Evolutionary conservation across 2,888 invertebrate genomes (phyloP), one percentile per base, ranked within the genome.

Genomic region (Lasioglossum pauxillum): DNA sequence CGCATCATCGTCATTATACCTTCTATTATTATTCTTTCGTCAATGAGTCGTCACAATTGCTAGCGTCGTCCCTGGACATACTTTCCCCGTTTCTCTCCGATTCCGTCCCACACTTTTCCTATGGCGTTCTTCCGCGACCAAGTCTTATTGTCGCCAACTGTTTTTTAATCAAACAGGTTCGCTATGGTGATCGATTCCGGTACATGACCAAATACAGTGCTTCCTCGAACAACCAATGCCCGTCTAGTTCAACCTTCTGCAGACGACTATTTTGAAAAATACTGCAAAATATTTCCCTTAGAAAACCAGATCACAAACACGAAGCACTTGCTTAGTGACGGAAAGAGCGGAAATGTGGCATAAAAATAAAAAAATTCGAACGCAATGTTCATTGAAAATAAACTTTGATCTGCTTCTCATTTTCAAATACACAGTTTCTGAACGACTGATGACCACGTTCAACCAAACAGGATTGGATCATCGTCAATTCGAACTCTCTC

Each of bases 181-280:
- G 35, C 31, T 23, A 71, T 49, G 46, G 53, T 49, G 81, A n/a
- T 38, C 71, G 44, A 46, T 46, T 53, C 44, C 53, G 64, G 38
- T 75, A 73, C 5, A 27, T 85, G 38, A 76, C 71, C 79, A 80
- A 86, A 82, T 82, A 80, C 64, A 64, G 64, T 31, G 64, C 64
- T 64, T 31, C 64, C 64, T 31, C 3, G 16, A 31, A 64, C 31
- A 64, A 64, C 7, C 16, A 19, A 16, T 31, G 2, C 10, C 53
- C n/a, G n/a, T 53, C 53, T n/a, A n/a, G n/a, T 10, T 10, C n/a
- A 8, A 53, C 23, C 53, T 10, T 23, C 10, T 7, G 53, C 23
- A 10, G 23, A 53, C 10, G 10, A 53, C 3, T n/a, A 23, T 8
- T 1, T 53, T 10, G 10, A 10, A 53, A 53, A n/a, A 57, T 57